Evolutionary conservation across 2,888 invertebrate genomes (phyloP).

Genomic region (Argyresthia albistria): DNA sequence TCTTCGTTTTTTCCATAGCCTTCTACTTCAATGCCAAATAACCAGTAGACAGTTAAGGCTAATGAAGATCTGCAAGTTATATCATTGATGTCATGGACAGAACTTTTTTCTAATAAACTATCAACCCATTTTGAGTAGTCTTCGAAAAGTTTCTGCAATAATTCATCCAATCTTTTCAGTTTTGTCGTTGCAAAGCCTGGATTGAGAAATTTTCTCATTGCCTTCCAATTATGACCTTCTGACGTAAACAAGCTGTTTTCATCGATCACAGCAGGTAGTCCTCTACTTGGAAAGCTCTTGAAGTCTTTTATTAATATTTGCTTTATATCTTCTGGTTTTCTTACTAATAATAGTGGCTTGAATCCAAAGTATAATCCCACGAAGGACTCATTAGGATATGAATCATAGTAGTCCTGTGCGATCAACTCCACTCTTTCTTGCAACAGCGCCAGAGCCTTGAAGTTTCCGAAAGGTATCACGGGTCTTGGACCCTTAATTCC

Average conservation of each 20-base stretch:
- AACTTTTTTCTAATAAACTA: conserved; percentile 1
- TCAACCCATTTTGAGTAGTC: conserved; percentile 5
- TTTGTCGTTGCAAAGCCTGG: conserved; percentile 28
- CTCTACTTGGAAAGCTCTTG: background rate
- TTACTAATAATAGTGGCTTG: conserved; percentile 31
- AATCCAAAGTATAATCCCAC: conserved; percentile 35
- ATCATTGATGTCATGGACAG: conserved; percentile 3
- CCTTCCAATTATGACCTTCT: conserved; percentile 40
- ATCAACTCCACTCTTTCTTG: too few relatives aligned
- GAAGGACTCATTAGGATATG: conserved; percentile 23
- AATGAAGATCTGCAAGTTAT: conserved; percentile 5
- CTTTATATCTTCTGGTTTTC: conserved; percentile 38
- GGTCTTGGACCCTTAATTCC: background rate
- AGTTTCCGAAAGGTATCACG: background rate
- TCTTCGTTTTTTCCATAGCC: too few relatives aligned
- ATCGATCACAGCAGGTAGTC: background rate
- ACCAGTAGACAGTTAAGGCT: conserved; percentile 2
- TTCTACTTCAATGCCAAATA: too few relatives aligned
- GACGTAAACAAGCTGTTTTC: conserved; percentile 32
- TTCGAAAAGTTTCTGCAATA: conserved; percentile 3
- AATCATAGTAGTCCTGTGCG: too few relatives aligned
- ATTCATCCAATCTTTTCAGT: background rate
- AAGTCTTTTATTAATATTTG: conserved; percentile 22
- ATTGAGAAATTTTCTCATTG: conserved; percentile 41
- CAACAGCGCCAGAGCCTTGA: background rate